Evolutionary conservation across 2,797 vertebrate genomes (phyloP), one percentile per base, ranked within the genome.

Genomic region (Gymnothorax reevesii): DNA sequence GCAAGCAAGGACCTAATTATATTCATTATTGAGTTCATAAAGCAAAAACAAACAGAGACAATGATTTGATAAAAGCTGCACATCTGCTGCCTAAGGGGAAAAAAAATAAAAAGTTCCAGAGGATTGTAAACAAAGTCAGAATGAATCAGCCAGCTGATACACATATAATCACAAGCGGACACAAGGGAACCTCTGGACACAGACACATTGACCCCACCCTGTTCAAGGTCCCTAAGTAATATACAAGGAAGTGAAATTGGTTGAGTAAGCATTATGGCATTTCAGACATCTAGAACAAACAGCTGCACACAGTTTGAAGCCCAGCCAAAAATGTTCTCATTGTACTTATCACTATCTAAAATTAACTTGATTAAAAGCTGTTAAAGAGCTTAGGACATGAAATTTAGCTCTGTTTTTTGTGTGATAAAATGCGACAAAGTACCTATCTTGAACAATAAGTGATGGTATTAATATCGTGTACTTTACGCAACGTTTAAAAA

Each of bases 191-290:
- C 62, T 52, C n/a, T 69, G 83, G 3, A 52, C 62, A n/a, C 60
- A 52, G 17, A 84, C 20, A 60, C 62, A 55, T n/a, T 84, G 83
- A 12, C 13, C 71, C 49, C 83, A 84, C 64, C 52, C 49, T 73
- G 27, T 27, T 55, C 42, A 33, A 27, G 57, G 82, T 85, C 83
- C 79, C 64, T 73, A 71, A 33, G 85, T 25, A 80, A 86, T 79
- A 57, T 42, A 10, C 20, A 8, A 87, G 80, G 33, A 57, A 71
- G 71, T 15, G 75, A 42, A 79, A 86, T 66, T 87, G 64, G 80
- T 79, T 71, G 60, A 83, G 85, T 66, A 27, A 73, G 85, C 59
- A 82, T n/a, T 59, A 87, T 55, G 86, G 83, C 42, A 83, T 71
- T 57, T n/a, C 84, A 85, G 87, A 85, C 85, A 75, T 57, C 27